A percentile compares a stretch with the other conserved stretches of the same genome.
Conservation (phyloP, 2,888 invertebrate species). For the Endomychus coccineus region DNA sequence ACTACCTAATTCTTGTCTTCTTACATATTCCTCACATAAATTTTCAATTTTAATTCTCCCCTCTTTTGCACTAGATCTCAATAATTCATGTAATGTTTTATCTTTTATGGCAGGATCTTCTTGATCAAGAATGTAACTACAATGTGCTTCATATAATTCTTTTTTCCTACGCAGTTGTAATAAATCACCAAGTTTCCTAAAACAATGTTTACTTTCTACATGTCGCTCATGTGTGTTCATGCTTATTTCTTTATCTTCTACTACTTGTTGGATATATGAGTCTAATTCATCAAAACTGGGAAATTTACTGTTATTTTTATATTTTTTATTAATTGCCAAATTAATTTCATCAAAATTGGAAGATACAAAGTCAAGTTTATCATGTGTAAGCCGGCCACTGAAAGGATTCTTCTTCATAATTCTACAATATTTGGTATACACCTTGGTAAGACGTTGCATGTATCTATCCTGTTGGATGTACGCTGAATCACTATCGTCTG, state of each 20-base stretch:
- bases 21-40: conserved; percentile 29
- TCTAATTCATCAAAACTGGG: conserved; percentile 35
- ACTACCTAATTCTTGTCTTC: too few relatives aligned
- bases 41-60: conserved; percentile 29
- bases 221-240: conserved; percentile 28
- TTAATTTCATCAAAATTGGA: conserved; percentile 32
- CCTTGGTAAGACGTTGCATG: conserved; percentile 25
- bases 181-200: conserved; percentile 33
- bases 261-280: conserved; percentile 29
- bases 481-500: conserved; percentile 60
- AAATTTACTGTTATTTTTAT: conserved; percentile 31
- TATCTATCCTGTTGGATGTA: conserved; percentile 58
- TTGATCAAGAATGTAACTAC: conserved; percentile 23
- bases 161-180: conserved; percentile 32
- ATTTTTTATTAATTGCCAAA: conserved; percentile 32
- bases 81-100: conserved; percentile 25
- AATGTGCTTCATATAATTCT: conserved; percentile 34
- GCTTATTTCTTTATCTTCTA: conserved; percentile 25
- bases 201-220: conserved; percentile 32
- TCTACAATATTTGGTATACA: conserved; percentile 30
- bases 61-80: conserved; percentile 27
- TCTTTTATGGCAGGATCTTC: conserved; percentile 35
- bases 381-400: conserved; percentile 27
- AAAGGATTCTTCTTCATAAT: conserved; percentile 32
- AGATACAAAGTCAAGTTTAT: conserved; percentile 28